phyloP scores from a whole-genome alignment of 2,113 vertebrate species.

The Tautogolabrus adspersus region DNA sequence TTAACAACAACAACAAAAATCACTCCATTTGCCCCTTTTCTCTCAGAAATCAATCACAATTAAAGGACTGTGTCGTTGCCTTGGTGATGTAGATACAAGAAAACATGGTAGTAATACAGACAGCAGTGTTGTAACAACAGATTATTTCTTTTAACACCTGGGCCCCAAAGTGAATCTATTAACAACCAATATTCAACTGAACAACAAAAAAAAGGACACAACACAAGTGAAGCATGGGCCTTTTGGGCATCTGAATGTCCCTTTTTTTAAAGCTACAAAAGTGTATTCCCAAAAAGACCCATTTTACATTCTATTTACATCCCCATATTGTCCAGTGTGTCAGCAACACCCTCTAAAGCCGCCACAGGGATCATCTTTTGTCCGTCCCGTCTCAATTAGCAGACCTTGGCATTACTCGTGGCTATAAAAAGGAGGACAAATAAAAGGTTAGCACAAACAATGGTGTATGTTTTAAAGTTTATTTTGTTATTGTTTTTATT shows the following conservation, averaged over 20 bases:
- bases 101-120: background rate
- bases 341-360: too few relatives aligned
- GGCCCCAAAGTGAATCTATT: background rate
- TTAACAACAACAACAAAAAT: background rate
- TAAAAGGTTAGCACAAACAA: background rate
- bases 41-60: background rate
- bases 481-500: background rate
- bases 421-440: background rate
- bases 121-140: background rate
- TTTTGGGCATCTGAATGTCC: background rate
- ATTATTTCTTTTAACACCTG: background rate
- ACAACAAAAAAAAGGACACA: background rate
- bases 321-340: background rate
- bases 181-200: background rate
- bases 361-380: background rate
- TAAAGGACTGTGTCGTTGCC: background rate
- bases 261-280: background rate
- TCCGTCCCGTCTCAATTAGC: background rate
- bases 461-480: background rate
- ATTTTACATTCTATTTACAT: too few relatives aligned
- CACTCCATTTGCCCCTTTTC: background rate
- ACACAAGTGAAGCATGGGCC: background rate
- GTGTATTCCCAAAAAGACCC: too few relatives aligned
- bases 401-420: too few relatives aligned
- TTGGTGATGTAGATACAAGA: background rate